phyloP scores from a whole-genome alignment of 2,888 invertebrate species.

The Pediacus dermestoides region DNA sequence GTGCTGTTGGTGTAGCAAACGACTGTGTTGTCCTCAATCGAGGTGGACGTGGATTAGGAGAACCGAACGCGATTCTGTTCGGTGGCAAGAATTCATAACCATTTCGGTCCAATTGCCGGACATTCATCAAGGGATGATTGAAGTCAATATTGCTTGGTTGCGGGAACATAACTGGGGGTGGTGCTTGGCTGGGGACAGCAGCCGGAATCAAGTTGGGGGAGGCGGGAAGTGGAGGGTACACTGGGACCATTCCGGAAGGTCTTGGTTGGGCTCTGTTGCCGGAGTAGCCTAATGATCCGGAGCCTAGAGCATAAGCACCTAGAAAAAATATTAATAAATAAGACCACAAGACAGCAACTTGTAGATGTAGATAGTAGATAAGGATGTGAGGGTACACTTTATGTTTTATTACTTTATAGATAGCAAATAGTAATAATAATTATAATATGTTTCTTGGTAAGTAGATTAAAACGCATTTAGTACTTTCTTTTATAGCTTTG shows the following conservation, averaged over 20 bases:
- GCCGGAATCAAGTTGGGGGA: conserved; percentile 39
- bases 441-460: too few species aligned
- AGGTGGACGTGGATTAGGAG: conserved; percentile 27
- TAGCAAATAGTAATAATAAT: too few species aligned
- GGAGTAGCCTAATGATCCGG: conserved; percentile 45
- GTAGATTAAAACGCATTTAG: too few species aligned
- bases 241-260: conserved; percentile 31
- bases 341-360: neutral
- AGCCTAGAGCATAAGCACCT: conserved; percentile 44
- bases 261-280: conserved; percentile 34
- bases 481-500: too few species aligned
- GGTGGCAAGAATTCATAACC: conserved; percentile 38
- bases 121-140: conserved; percentile 19
- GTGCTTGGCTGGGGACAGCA: conserved; percentile 30
- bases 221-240: conserved; percentile 36
- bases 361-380: neutral
- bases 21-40: conserved; percentile 31
- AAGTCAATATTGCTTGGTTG: conserved; percentile 17
- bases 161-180: conserved; percentile 11
- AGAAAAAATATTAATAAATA: too few species aligned
- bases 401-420: too few species aligned
- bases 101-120: conserved; percentile 19
- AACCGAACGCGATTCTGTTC: conserved; percentile 33
- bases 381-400: neutral
- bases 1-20: conserved; percentile 35